phyloP scores from a whole-genome alignment of 2,888 invertebrate species.

The Aplocera efformata region DNA sequence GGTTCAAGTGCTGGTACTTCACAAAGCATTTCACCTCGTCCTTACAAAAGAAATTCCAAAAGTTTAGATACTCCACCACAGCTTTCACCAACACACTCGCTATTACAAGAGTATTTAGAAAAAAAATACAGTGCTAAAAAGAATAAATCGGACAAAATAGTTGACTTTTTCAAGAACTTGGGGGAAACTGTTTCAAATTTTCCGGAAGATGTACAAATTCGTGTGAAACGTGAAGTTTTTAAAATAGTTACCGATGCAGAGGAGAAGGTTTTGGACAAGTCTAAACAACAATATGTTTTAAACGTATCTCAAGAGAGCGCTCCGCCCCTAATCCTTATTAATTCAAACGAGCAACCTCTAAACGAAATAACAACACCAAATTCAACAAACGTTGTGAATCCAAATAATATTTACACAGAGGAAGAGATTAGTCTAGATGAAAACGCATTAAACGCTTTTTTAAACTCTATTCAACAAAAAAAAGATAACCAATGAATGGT shows the following conservation, averaged over 20 bases:
- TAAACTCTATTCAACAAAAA: too few species aligned
- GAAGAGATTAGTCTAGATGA: too few species aligned
- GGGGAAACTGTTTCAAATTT: slow-evolving; percentile 18
- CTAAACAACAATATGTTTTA: slow-evolving; percentile 14
- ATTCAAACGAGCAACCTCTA: too few species aligned
- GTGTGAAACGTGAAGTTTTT: slow-evolving; percentile 21
- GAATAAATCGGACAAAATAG: slow-evolving; percentile 14
- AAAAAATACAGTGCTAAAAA: slow-evolving; percentile 15
- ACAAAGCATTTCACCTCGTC: slow-evolving; percentile 13
- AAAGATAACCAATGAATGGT: too few species aligned
- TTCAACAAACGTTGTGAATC: too few species aligned
- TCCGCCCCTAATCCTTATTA: slow-evolving; percentile 14
- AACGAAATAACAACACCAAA: too few species aligned
- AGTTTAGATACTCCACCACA: slow-evolving; percentile 15
- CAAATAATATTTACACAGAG: too few species aligned
- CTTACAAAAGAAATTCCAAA: slow-evolving; percentile 13
- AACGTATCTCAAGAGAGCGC: slow-evolving; percentile 15
- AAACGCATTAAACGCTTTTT: too few species aligned
- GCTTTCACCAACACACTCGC: slow-evolving; percentile 13
- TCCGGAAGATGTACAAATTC: slow-evolving; percentile 19
- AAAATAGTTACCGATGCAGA: slow-evolving; percentile 19
- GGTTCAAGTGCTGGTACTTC: slow-evolving; percentile 10
- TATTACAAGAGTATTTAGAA: slow-evolving; percentile 18
- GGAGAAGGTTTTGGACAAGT: slow-evolving; percentile 12
- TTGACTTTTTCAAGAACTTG: slow-evolving; percentile 20